Conservation (phyloP, 2,888 invertebrate genomes). For the Scaptomyza reducta region DNA sequence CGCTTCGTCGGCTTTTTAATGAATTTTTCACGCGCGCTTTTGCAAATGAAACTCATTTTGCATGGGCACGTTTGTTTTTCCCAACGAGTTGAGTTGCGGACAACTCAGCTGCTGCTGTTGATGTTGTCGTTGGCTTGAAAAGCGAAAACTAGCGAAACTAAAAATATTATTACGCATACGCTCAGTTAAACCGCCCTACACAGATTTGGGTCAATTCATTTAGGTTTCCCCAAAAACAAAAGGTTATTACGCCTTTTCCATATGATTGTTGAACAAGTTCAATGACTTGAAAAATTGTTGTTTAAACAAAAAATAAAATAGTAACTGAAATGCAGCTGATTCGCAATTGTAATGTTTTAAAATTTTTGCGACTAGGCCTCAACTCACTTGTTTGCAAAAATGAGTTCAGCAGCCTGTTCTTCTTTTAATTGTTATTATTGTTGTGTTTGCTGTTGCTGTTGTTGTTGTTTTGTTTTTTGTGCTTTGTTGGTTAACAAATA, state of each 20-base stretch:
- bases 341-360: conserved; percentile 17
- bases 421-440: conserved; percentile 64
- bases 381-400: conserved; percentile 53
- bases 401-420: conserved; percentile 69
- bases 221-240: conserved; percentile 8
- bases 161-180: conserved; percentile 77
- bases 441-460: conserved; percentile 19
- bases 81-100: conserved; percentile 29
- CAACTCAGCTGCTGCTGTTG: conserved; percentile 20
- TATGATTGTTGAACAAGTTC: conserved; percentile 51
- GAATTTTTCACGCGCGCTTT: conserved; percentile 78
- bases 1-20: conserved; percentile 63
- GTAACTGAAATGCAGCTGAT: conserved; percentile 51
- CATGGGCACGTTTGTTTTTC: conserved; percentile 67
- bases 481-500: conserved; percentile 77
- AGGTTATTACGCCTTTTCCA: conserved; percentile 6
- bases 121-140: conserved; percentile 53
- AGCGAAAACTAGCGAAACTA: conserved; percentile 79
- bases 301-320: conserved; percentile 38
- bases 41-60: conserved; percentile 77
- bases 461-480: conserved; percentile 31
- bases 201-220: conserved; percentile 69
- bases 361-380: conserved; percentile 39
- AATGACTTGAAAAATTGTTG: conserved; percentile 50
- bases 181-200: conserved; percentile 51